These are phyloP conservation scores for Spisula solida DNA, from an alignment of 2,888 invertebrate genomes.

Conservation along the genomic window DNA sequence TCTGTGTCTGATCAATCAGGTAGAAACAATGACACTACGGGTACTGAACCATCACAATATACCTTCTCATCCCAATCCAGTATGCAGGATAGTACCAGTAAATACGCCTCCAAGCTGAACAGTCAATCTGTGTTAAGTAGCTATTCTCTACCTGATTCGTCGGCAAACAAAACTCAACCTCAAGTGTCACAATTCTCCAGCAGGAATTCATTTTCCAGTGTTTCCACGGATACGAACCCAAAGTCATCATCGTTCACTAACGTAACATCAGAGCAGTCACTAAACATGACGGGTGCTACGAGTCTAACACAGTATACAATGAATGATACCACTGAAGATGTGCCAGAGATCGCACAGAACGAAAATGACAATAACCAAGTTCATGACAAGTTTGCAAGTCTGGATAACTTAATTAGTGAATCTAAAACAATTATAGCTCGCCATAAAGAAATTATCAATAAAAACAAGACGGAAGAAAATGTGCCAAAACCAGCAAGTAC, in stretches of 20 bases:
- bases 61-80: conserved; percentile 51
- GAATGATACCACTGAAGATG: conserved; percentile 39
- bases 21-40: conserved; percentile 18
- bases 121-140: conserved; percentile 44
- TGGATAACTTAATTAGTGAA: conserved; percentile 75
- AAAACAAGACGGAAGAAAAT: conserved; percentile 66
- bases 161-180: conserved; percentile 30
- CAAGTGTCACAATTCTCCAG: conserved; percentile 55
- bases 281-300: conserved; percentile 59
- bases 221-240: conserved; percentile 63
- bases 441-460: conserved; percentile 75
- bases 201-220: conserved; percentile 62
- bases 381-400: conserved; percentile 74
- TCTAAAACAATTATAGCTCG: conserved; percentile 74
- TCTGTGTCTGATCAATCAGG: conserved; percentile 65
- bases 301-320: conserved; percentile 67
- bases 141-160: conserved; percentile 42
- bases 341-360: conserved; percentile 14
- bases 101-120: conserved; percentile 21
- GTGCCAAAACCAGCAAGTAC: not conserved
- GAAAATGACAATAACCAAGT: conserved; percentile 66
- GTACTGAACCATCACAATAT: conserved; percentile 48
- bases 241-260: conserved; percentile 71
- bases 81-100: conserved; percentile 42
- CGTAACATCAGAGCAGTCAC: conserved; percentile 64